Base-by-base conservation (phyloP, 2,113 vertebrate species). In the Microtus ochrogaster region DNA sequence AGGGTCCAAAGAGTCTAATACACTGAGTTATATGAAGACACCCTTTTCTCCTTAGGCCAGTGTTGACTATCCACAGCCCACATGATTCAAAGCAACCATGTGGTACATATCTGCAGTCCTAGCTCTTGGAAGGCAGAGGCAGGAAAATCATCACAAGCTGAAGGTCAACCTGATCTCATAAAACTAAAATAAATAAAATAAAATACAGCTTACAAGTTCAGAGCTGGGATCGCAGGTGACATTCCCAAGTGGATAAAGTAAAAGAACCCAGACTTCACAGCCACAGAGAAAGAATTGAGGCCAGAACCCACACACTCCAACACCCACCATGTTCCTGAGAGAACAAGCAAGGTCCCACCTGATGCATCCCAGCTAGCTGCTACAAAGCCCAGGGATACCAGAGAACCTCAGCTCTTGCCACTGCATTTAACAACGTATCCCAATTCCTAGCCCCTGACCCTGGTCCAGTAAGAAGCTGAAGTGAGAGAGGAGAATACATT, bases 361-460 rank as follows among this genome's bases (percentile, higher is more conserved):
- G 41, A 47, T 3, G 1, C 52, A 47, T 14, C 41, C 21, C 30
- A 14, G 39, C 14, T 26, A 39, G 85, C 4, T 28, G 11, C 12
- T 33, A 47, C 61, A 7, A 0, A 26, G 4, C 19, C 19, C 26
- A 24, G n/a, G 4, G 2, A 44, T 0, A 9, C 72, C 36, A 30
- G 30, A 82, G 58, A 30, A 26, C 58, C 39, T 52, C 47, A 63
- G 68, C 36, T 49, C 82, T 63, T 5, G 3, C 12, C 70, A 28
- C 5, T 0, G 1, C 47, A 1, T 10, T 17, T 10, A 6, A 2
- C 9, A 4, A 14, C 0, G 1, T 17, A 41, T 3, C 49, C 9
- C 6, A 58, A 24, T 11, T 26, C 21, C 63, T n/a, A 5, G 52
- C 70, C 33, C 81, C 63, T 30, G 72, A 19, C 1, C 0, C 0